These are phyloP conservation scores for Neodiprion virginianus DNA, from an alignment of 1,140 invertebrate genomes.

Conservation along the genomic window DNA sequence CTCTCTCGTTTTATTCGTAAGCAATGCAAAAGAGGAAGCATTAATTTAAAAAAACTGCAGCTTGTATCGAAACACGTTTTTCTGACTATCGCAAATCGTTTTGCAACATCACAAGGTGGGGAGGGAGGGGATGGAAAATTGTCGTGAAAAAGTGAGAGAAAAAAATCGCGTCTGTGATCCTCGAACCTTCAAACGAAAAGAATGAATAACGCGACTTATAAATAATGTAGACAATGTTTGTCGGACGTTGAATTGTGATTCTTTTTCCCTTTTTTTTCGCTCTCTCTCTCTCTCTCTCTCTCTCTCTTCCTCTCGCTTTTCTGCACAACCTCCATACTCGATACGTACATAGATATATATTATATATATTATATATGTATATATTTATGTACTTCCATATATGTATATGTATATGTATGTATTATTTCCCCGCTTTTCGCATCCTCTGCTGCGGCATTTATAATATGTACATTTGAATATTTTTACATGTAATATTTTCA, in stretches of 20 bases:
- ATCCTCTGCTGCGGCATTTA: constrained; percentile 5
- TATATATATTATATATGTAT: neutral
- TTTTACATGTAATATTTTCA: constrained; percentile 9
- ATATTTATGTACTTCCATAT: neutral
- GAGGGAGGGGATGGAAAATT: neutral
- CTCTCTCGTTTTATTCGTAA: too few relatives aligned
- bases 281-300: neutral
- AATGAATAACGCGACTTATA: constrained; percentile 35
- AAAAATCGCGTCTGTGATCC: neutral
- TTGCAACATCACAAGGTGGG: neutral
- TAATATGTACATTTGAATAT: constrained; percentile 13
- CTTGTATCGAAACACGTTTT: constrained; percentile 32
- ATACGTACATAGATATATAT: neutral
- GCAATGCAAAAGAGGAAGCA: constrained; percentile 13
- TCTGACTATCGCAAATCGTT: constrained; percentile 17
- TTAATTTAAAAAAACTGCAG: constrained; percentile 40
- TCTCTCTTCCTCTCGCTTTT: constrained; percentile 14
- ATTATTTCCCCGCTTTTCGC: constrained; percentile 3
- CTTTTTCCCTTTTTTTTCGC: too few relatives aligned
- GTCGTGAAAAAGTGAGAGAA: too few relatives aligned
- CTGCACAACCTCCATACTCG: neutral
- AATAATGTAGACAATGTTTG: constrained; percentile 57
- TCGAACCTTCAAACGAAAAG: constrained; percentile 22
- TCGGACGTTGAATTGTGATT: constrained; percentile 51
- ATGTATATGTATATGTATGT: too few relatives aligned